These are phyloP conservation scores for Tapirus terrestris DNA, from an alignment of 2,113 vertebrate genomes.

Conservation along the genomic window DNA sequence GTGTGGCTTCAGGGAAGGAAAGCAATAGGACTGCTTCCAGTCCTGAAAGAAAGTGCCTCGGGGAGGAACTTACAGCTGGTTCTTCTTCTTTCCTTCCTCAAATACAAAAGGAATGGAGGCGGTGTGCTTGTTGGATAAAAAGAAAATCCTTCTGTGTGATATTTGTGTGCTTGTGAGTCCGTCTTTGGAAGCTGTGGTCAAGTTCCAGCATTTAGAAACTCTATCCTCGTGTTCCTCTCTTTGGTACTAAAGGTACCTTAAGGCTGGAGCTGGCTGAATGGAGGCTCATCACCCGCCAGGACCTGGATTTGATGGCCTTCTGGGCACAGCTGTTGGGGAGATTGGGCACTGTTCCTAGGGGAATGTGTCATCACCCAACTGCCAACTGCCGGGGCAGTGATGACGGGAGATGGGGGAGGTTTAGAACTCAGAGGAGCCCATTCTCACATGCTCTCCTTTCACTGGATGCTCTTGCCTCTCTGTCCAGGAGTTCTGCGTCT, in stretches of 20 bases:
- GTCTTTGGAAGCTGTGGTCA: not conserved
- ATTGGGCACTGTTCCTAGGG: not conserved
- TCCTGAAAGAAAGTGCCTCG: conserved; percentile 69
- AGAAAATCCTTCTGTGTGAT: not conserved
- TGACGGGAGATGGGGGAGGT: not conserved
- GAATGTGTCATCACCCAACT: conserved; percentile 50
- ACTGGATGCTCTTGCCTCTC: not conserved
- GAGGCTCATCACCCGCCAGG: not conserved
- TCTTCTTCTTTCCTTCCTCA: not conserved
- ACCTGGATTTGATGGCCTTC: conserved; percentile 30
- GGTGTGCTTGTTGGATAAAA: conserved; percentile 46
- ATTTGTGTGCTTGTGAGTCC: not conserved
- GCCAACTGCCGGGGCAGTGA: not conserved
- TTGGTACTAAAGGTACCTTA: not conserved
- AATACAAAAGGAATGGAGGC: not conserved
- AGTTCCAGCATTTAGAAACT: not conserved
- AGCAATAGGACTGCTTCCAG: not conserved
- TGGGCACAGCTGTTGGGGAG: conserved; percentile 67
- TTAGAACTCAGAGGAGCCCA: not conserved
- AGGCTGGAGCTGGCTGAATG: not conserved
- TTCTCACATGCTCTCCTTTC: not conserved
- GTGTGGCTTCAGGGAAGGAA: not conserved
- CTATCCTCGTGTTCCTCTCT: not conserved
- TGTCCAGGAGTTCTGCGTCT: accelerated
- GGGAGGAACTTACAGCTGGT: conserved; percentile 47